Base-by-base conservation (phyloP, 2,797 vertebrate genomes). In the Coranthus polyacanthus region DNA sequence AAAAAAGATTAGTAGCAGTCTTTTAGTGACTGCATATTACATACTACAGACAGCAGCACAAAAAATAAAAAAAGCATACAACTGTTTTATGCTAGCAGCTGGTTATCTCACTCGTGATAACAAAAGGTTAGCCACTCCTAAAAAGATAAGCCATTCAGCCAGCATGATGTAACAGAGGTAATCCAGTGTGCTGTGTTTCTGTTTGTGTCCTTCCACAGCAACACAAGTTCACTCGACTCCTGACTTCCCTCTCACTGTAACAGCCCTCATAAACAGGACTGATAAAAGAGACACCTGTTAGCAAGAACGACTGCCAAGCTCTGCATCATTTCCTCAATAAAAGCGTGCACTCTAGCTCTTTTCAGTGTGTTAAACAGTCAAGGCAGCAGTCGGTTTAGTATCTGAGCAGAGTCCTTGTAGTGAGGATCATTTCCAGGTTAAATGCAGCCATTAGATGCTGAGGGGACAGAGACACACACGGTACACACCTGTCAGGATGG, bases 401-500 rank as follows among this genome's bases (percentile, higher is more conserved):
- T 15, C 29, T 12, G 12, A 41, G 45, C 8, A 3, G 6, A 2
- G n/a, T 41, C 6, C 15, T 21, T n/a, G 3, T 17, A 26, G 12
- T 4, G 32, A 29, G 26, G 3, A 29, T 29, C 26, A 29, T 2
- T 29, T 8, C 26, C 26, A 29, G 26, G 26, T 29, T 29, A 29
- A 16, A 32, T 8, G 9, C 2, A 9, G 21, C 7, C 20, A 12
- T 12, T 20, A 55, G 3, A 24, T 4, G 1, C 20, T 4, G 11
- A 20, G 12, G 43, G 11, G 12, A 8, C 12, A 10, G 1, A 15
- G 3, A 24, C 16, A 12, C 29, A 24, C 20, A 22, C 12, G 10
- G 39, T 4, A 39, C 15, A 29, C 26, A 98, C 98, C 97, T 94
- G 95, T 95, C 75, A 99, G 95, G 49, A 98, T 95, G 0, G 95